These are phyloP conservation scores for Yoshiicerus persimilis DNA, from an alignment of 1,140 invertebrate species.

Conservation along the genomic window DNA sequence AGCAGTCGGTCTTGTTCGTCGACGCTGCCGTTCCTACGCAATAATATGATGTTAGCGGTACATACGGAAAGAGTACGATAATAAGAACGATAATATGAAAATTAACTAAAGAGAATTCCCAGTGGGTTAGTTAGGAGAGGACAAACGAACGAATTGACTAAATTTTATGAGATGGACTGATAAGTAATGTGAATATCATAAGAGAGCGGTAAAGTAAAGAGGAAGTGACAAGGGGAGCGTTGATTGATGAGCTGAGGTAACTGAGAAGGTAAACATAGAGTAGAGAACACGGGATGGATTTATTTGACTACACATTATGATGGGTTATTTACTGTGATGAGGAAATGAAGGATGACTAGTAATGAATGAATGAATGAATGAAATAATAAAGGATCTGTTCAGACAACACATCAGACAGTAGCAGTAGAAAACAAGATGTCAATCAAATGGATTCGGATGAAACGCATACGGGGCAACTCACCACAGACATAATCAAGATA, in stretches of 20 bases:
- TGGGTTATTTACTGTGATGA: background rate
- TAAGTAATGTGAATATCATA: background rate
- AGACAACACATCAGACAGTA: slow-evolving; percentile 16
- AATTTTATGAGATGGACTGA: background rate
- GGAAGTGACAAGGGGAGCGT: background rate
- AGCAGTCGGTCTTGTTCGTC: background rate
- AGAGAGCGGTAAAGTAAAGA: background rate
- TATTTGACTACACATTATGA: background rate
- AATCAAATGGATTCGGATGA: slow-evolving; percentile 8
- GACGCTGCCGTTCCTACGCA: background rate
- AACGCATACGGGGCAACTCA: slow-evolving; percentile 17
- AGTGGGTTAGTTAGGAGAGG: slow-evolving; percentile 4
- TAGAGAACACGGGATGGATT: background rate
- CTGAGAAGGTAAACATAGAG: background rate
- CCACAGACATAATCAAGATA: slow-evolving; percentile 12
- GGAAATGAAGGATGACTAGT: background rate
- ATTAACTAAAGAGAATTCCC: slow-evolving; percentile 5
- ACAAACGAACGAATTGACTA: background rate
- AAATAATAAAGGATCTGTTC: slow-evolving; percentile 14
- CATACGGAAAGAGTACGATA: slow-evolving; percentile 5
- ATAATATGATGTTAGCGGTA: background rate
- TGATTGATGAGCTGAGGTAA: background rate
- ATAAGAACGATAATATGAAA: slow-evolving; percentile 1
- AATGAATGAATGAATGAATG: background rate
- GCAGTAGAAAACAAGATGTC: slow-evolving; percentile 12